Evolutionary conservation across 2,888 invertebrate species (phyloP).

Genomic region (Acleris emargana): DNA sequence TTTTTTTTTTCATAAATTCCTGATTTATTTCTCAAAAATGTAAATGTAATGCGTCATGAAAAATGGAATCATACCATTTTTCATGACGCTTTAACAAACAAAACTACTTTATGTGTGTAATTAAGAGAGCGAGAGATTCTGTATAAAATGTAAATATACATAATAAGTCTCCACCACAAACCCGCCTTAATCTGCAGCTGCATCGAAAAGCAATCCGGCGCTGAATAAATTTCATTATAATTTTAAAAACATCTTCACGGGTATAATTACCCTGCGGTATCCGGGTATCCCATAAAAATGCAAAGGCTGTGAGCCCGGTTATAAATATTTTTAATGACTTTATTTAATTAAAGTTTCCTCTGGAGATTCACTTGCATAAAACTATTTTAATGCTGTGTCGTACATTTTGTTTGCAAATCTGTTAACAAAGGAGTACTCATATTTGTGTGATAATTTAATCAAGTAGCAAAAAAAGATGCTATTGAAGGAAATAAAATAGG

Average conservation of each 20-base stretch:
- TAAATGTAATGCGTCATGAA: no score
- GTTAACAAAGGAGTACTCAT: background rate
- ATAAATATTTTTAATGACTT: conserved; percentile 80
- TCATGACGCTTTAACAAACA: no score
- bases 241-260: conserved; percentile 40
- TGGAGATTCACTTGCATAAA: conserved; percentile 50
- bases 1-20: no score
- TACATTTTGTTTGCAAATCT: conserved; percentile 17
- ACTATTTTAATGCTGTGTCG: background rate
- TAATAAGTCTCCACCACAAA: no score
- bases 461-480: no score
- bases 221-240: conserved; percentile 31
- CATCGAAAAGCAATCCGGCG: conserved; percentile 3
- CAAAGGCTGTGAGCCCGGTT: conserved; percentile 60
- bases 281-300: conserved; percentile 71
- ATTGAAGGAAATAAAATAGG: no score
- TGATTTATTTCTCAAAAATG: no score
- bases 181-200: conserved; percentile 2
- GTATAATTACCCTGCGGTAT: conserved; percentile 33
- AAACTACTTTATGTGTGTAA: no score
- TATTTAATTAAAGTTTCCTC: conserved; percentile 69
- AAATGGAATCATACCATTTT: no score
- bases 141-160: no score
- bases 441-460: background rate
- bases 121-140: no score